These are phyloP conservation scores for Acanthosepion pharaonis DNA, from an alignment of 2,888 invertebrate species.

Conservation along the genomic window DNA sequence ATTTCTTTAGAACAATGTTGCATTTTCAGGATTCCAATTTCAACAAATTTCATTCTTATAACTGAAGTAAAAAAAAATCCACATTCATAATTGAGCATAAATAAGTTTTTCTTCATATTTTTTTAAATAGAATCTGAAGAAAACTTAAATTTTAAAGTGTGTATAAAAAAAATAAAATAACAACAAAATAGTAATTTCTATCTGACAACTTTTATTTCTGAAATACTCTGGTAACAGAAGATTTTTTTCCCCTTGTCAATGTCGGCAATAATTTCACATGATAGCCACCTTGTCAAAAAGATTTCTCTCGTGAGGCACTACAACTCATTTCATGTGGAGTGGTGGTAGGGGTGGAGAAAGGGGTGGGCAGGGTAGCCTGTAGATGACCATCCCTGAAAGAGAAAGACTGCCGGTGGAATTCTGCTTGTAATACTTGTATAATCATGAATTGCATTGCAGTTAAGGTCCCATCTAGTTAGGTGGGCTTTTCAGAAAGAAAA, in stretches of 20 bases:
- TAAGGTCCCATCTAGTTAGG: not conserved
- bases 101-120: too few relatives aligned
- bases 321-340: not conserved
- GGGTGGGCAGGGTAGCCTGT: not conserved
- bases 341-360: not conserved
- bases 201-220: slow-evolving; percentile 45
- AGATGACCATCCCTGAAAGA: not conserved
- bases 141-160: not conserved
- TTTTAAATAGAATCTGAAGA: too few relatives aligned
- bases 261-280: slow-evolving; percentile 33
- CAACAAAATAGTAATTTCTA: not conserved
- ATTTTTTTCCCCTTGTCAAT: slow-evolving; percentile 36
- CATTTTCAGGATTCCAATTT: too few relatives aligned
- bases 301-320: slow-evolving; percentile 43
- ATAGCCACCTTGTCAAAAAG: slow-evolving; percentile 44
- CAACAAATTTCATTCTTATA: too few relatives aligned
- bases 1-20: too few relatives aligned
- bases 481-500: not conserved
- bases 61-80: too few relatives aligned
- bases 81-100: too few relatives aligned
- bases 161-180: not conserved
- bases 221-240: slow-evolving; percentile 42
- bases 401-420: slow-evolving; percentile 37
- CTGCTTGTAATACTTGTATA: slow-evolving; percentile 8
- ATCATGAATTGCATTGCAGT: slow-evolving; percentile 35